Percentiles rank a stretch among this genome's conserved stretches.
Conservation (phyloP, 2,888 invertebrate species). For the Thumatha senex region DNA sequence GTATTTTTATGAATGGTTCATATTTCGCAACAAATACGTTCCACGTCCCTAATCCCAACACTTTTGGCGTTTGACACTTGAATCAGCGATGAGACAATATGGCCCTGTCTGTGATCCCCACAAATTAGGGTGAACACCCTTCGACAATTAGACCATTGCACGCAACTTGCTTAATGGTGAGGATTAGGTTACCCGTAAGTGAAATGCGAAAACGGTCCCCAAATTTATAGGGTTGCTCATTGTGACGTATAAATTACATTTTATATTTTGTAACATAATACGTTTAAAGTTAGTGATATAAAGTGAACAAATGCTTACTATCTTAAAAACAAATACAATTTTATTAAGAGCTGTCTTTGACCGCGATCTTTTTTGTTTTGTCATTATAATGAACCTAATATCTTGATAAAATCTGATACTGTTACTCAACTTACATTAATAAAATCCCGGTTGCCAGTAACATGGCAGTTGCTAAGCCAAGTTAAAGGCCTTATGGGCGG, state of each 20-base stretch:
- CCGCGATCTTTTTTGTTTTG: not conserved
- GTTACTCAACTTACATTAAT: too few species aligned
- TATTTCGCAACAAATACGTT: slow-evolving; percentile 22
- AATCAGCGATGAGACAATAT: slow-evolving; percentile 56
- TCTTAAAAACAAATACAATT: not conserved
- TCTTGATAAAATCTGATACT: too few species aligned
- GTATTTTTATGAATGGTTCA: slow-evolving; percentile 26
- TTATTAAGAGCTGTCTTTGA: not conserved
- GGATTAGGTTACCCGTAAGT: slow-evolving; percentile 73
- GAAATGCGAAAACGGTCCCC: slow-evolving; percentile 58
- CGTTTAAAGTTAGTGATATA: slow-evolving; percentile 7
- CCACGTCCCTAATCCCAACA: slow-evolving; percentile 31
- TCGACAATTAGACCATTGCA: slow-evolving; percentile 66
- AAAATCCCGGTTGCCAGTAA: too few species aligned
- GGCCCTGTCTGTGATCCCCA: slow-evolving; percentile 55
- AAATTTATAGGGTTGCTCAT: slow-evolving; percentile 46
- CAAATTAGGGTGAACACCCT: slow-evolving; percentile 75
- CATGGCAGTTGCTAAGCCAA: too few species aligned
- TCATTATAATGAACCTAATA: too few species aligned
- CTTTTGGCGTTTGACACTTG: slow-evolving; percentile 66
- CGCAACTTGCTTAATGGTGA: slow-evolving; percentile 68
- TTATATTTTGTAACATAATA: slow-evolving; percentile 16
- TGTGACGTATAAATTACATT: slow-evolving; percentile 27
- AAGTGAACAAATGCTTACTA: slow-evolving; percentile 8
- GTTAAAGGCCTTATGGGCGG: too few species aligned